phyloP scores from a whole-genome alignment of 2,113 vertebrate genomes.

The Sarotherodon lohbergeri region DNA sequence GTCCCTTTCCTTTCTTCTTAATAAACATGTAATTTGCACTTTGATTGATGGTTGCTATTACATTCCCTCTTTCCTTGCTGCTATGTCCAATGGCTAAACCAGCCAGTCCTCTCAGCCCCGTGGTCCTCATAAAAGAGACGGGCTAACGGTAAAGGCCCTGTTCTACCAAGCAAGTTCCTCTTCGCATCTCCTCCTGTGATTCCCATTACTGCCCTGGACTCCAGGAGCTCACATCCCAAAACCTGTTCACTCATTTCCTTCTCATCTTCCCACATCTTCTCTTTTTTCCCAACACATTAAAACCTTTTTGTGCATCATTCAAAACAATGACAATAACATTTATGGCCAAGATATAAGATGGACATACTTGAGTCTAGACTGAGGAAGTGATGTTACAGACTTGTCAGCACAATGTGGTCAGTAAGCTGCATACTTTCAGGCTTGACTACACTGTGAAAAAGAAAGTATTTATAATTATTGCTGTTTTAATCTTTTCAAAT shows the following conservation, averaged over 20 bases:
- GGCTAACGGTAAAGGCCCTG: constrained; percentile 20
- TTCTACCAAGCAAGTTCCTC: constrained; percentile 8
- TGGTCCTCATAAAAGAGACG: constrained; percentile 49
- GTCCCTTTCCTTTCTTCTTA: constrained; percentile 29
- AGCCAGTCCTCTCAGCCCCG: constrained; percentile 20
- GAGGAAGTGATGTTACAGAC: constrained; percentile 47
- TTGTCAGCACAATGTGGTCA: constrained; percentile 24
- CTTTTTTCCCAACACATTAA: constrained; percentile 3
- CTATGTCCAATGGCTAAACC: constrained; percentile 48
- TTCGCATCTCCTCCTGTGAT: constrained; percentile 54
- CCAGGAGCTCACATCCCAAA: constrained; percentile 36
- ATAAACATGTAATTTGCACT: constrained; percentile 50
- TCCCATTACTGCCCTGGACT: constrained; percentile 67
- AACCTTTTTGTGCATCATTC: constrained; percentile 25
- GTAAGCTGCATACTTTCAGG: constrained; percentile 22
- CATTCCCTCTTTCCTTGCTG: constrained; percentile 12
- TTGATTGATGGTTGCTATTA: constrained; percentile 54
- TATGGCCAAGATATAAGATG: constrained; percentile 45
- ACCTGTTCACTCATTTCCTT: constrained; percentile 18
- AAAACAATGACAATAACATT: constrained; percentile 48
- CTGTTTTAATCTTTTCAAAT: background rate
- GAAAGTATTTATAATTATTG: background rate
- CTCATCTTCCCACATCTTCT: background rate
- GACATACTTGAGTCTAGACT: constrained; percentile 71
- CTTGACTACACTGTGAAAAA: background rate